These are phyloP conservation scores for Drosophila anceps DNA, from an alignment of 2,888 invertebrate species.

Conservation along the genomic window DNA sequence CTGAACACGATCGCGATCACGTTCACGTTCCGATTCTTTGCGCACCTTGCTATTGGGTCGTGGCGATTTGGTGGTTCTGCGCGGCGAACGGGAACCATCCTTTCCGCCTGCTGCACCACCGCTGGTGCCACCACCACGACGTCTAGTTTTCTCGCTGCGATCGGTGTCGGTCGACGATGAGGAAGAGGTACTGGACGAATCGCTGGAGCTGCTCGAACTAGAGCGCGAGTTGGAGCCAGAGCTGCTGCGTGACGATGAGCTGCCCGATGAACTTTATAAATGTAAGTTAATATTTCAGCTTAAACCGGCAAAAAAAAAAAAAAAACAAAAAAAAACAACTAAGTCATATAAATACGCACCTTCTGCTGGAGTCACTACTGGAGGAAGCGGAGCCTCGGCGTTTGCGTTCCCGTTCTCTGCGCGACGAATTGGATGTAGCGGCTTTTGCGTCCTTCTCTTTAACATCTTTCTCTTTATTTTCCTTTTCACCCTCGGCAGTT, in stretches of 20 bases:
- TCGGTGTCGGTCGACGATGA: conserved; percentile 89
- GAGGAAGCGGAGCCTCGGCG: conserved; percentile 90
- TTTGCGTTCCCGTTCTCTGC: conserved; percentile 83
- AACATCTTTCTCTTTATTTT: conserved; percentile 88
- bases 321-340: neutral
- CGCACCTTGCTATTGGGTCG: conserved; percentile 65
- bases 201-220: conserved; percentile 89
- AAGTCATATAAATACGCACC: conserved; percentile 85
- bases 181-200: conserved; percentile 87
- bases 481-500: conserved; percentile 89
- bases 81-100: conserved; percentile 71
- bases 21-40: conserved; percentile 71
- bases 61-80: conserved; percentile 71
- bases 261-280: conserved; percentile 89
- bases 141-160: conserved; percentile 84
- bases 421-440: conserved; percentile 68
- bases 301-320: neutral
- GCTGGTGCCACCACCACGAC: conserved; percentile 51
- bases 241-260: conserved; percentile 91
- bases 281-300: conserved; percentile 18
- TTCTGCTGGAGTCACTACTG: conserved; percentile 92
- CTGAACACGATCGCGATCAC: conserved; percentile 59
- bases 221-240: conserved; percentile 91
- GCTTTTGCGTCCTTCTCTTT: conserved; percentile 81
- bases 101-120: conserved; percentile 44